phyloP scores from a whole-genome alignment of 2,888 invertebrate genomes.

The Smittia aterrima region DNA sequence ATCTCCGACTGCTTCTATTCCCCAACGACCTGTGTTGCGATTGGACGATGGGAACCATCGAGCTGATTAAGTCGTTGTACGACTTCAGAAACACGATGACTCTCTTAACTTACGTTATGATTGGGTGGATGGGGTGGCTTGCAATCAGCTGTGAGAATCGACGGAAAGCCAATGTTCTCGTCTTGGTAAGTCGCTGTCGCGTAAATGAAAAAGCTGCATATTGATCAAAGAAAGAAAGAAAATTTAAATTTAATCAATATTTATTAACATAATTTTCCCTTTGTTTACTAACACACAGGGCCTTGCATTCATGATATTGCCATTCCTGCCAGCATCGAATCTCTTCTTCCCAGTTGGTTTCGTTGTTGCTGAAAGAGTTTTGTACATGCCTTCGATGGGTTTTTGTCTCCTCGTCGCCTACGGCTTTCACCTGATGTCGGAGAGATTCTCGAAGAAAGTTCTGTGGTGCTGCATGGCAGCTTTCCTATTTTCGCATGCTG shows the following conservation, averaged over 20 bases:
- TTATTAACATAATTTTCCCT: neutral
- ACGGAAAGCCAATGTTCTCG: slow-evolving; percentile 63
- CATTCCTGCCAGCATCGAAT: slow-evolving; percentile 95
- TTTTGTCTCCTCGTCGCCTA: slow-evolving; percentile 90
- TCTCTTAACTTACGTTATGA: slow-evolving; percentile 63
- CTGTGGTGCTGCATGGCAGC: slow-evolving; percentile 65
- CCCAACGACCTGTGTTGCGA: slow-evolving; percentile 93
- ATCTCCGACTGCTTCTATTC: slow-evolving; percentile 84
- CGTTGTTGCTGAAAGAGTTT: slow-evolving; percentile 91
- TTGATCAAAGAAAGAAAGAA: neutral
- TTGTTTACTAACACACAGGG: slow-evolving; percentile 59
- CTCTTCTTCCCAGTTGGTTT: slow-evolving; percentile 97
- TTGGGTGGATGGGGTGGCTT: slow-evolving; percentile 58
- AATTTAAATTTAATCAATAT: neutral
- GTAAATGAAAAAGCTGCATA: neutral
- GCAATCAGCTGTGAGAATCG: slow-evolving; percentile 60
- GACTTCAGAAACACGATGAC: slow-evolving; percentile 84
- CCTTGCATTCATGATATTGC: slow-evolving; percentile 80
- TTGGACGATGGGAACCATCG: slow-evolving; percentile 98
- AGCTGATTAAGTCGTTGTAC: slow-evolving; percentile 72
- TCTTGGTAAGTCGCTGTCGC: slow-evolving; percentile 63
- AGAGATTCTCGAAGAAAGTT: slow-evolving; percentile 64
- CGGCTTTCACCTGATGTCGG: slow-evolving; percentile 71
- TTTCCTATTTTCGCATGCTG: slow-evolving; percentile 73
- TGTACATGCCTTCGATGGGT: slow-evolving; percentile 97